phyloP scores from a whole-genome alignment of 92 coral and sea anemone species.

The Parazoanthus swiftii region DNA sequence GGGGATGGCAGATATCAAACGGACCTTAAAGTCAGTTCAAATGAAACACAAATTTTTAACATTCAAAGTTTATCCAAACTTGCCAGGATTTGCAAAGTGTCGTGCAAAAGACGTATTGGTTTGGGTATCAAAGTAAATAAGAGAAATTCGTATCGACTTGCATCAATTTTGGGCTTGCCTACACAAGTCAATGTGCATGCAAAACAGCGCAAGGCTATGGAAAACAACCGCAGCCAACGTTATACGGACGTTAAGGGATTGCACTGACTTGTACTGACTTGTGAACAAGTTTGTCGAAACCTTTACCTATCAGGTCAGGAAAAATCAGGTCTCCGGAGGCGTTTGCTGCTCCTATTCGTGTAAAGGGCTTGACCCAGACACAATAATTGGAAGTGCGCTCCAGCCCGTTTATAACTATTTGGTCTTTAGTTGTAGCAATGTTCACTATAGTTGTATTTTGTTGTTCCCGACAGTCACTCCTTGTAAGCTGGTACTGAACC shows the following conservation, averaged over 20 bases:
- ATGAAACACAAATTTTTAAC: not conserved
- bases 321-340: conserved; percentile 47
- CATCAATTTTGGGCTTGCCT: not conserved
- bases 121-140: not conserved
- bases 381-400: conserved; percentile 61
- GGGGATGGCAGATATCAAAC: too few relatives aligned
- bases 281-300: not conserved
- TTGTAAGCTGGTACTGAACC: conserved; percentile 47
- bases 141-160: not conserved
- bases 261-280: not conserved
- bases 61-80: not conserved
- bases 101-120: too few relatives aligned
- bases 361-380: conserved; percentile 61
- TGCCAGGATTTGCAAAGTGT: not conserved
- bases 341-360: conserved; percentile 73
- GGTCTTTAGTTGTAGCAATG: conserved; percentile 41
- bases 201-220: too few relatives aligned
- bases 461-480: conserved; percentile 2
- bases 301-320: conserved; percentile 57
- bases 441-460: conserved; percentile 4
- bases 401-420: conserved; percentile 53
- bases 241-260: too few relatives aligned
- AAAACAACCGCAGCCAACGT: too few relatives aligned
- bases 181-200: too few relatives aligned
- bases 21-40: not conserved